Evolutionary conservation across 2,888 invertebrate species (phyloP), one percentile per base, ranked within the genome.

Genomic region (Nymphalis polychloros): DNA sequence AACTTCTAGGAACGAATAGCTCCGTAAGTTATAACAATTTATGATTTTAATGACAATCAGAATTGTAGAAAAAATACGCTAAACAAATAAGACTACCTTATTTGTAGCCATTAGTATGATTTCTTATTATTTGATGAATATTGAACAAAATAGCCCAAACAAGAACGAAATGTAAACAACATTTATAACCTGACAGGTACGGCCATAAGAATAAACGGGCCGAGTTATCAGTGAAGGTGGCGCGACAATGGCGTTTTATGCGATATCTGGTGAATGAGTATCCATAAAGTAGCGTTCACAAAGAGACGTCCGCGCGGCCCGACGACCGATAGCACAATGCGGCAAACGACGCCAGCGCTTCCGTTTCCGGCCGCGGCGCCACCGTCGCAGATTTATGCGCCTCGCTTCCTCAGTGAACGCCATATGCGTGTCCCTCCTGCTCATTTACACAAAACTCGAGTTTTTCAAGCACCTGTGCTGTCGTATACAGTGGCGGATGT

Each of bases 321-420:
- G 85, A 76, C 88, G 86, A 81, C 90, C 90, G 90, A 89, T 90
- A 90, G 82, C 87, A 93, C 93, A 93, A 92, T 92, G 92, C 89
- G 91, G 89, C 91, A 92, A 92, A 92, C 93, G 93, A 92, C 91
- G 90, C 77, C 86, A 85, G 85, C 84, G 83, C 90, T 90, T 93
- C 92, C 93, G 85, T 76, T 91, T 92, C 92, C 92, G 91, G 91
- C 84, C 90, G 84, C 89, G 88, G 88, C 88, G 89, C 89, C 88
- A 89, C 89, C 76, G 88, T 88, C 86, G 87, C 87, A 91, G 91
- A 92, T 92, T 92, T 92, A 92, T 92, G 92, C 89, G 85, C 83
- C 87, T 81, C 87, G 86, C 90, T 92, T 92, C 92, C 92, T 90
- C 84, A 85, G 31, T 55, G 55, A 55, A 83, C 82, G 64, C 85